Base-by-base conservation (phyloP, 2,888 invertebrate genomes). In the Leptopilina syphax region DNA sequence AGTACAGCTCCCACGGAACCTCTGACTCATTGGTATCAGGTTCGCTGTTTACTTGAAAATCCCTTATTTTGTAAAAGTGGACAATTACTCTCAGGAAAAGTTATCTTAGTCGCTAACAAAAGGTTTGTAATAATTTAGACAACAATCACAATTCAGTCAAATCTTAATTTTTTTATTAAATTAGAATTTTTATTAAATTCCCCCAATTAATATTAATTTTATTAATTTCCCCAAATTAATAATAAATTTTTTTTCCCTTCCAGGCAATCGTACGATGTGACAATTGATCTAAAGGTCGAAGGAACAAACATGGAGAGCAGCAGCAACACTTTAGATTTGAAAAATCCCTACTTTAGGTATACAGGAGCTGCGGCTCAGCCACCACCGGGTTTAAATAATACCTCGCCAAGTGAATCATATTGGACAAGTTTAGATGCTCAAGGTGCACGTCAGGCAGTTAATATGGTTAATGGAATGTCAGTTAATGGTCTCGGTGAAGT, bases 1-100 rank as follows among this genome's bases (percentile, higher is more conserved):
- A 99, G 99, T 8, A 99, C 99, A 7, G 96, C 99, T 0, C 99
- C 99, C 0, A 99, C 99, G 3, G 99, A 99, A 91, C 98, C 99
- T 0, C 93, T 99, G 27, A 99, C 99, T 47, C 99, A 99, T 92
- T 99, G 99, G 99, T 99, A 99, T 92, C 99, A 99, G 93, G 99
- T 99, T 2, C 95, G 99, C 50, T 99, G 99, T 92, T 94, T 99
- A 83, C 92, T 99, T 78, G 97, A 98, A 90, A 96, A 96, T 86
- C 99, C 99, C 1, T 95, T 99, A 70, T 96, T 99, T 89, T 97
- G 97, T 34, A 98, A 98, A 92, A 97, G 97, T 92, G 99, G 99
- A 1, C 98, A 99, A 91, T 94, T 96, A 9, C 93, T 99, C 78
- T 96, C 96, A 0, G 99, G 99, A 0, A 94, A 96, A 87, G 98